Percentiles rank a stretch among this genome's conserved stretches.
phyloP scores from a whole-genome alignment of 30 jellyfish, hydroid and myxozoan species.

The Pelagia noctiluca region DNA sequence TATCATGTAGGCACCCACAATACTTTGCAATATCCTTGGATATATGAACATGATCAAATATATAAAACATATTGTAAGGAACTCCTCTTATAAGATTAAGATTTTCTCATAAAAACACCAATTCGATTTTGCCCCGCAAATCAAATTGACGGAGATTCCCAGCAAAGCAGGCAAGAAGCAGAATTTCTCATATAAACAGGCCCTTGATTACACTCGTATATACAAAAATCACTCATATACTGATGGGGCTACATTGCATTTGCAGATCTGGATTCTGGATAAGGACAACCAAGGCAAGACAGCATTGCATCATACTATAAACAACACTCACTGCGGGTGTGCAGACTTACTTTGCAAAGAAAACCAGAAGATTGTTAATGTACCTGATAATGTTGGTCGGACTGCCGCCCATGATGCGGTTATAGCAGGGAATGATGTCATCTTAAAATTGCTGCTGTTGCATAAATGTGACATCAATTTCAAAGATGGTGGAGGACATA shows the following conservation, averaged over 20 bases:
- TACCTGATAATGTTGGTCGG: conserved; percentile 63
- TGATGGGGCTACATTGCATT: not conserved
- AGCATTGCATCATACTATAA: conserved; percentile 77
- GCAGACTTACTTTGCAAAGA: conserved; percentile 64
- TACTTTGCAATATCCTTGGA: no score
- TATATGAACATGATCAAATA: no score
- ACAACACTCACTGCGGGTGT: conserved; percentile 84
- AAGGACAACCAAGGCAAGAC: conserved; percentile 81
- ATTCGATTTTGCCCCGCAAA: not conserved
- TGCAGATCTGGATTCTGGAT: conserved; percentile 62
- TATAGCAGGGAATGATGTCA: conserved; percentile 48
- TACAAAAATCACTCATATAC: no score
- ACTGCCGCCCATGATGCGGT: conserved; percentile 81
- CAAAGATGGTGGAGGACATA: conserved; percentile 60
- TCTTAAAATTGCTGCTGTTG: conserved; percentile 43
- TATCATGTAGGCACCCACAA: no score
- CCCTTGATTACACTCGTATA: no score
- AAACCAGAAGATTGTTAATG: conserved; percentile 31
- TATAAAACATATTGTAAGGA: no score
- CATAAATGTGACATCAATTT: conserved; percentile 36
- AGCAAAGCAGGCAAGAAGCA: no score
- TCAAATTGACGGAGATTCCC: not conserved
- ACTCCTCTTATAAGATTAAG: no score
- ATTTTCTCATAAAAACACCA: no score
- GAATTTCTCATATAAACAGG: no score